phyloP scores from a whole-genome alignment of 2,888 invertebrate species.

The Galerucella nymphaeae region DNA sequence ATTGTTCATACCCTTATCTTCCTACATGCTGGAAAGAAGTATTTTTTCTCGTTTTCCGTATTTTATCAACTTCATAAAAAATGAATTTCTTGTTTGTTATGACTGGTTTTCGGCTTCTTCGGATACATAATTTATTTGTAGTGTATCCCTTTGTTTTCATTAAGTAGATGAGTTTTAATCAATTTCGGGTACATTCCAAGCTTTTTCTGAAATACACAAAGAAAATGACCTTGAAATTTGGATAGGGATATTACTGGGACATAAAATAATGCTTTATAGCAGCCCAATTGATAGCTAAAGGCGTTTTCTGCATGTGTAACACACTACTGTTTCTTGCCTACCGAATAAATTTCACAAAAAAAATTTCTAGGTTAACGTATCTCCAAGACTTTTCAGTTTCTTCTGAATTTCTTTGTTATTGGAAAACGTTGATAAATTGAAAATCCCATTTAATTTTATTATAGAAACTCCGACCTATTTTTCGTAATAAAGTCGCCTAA shows the following conservation, averaged over 20 bases:
- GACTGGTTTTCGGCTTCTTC: not conserved
- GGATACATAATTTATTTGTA: constrained; percentile 9
- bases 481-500: not conserved
- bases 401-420: too few species aligned
- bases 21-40: too few species aligned
- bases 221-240: too few species aligned
- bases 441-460: constrained; percentile 3
- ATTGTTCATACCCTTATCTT: constrained; percentile 7
- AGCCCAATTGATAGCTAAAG: too few species aligned
- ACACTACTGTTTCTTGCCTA: too few species aligned
- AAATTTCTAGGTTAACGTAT: too few species aligned
- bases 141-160: not conserved
- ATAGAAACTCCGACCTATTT: not conserved
- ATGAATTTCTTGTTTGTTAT: constrained; percentile 7
- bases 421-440: too few species aligned
- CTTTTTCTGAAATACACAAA: not conserved
- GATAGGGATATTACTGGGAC: too few species aligned
- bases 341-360: too few species aligned
- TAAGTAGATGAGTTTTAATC: not conserved
- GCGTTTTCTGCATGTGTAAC: too few species aligned
- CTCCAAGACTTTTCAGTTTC: too few species aligned
- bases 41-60: constrained; percentile 1
- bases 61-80: constrained; percentile 7
- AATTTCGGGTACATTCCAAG: not conserved
- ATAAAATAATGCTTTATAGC: too few species aligned